Conservation (phyloP, 2,113 vertebrate species). For the Lutjanus erythropterus region DNA sequence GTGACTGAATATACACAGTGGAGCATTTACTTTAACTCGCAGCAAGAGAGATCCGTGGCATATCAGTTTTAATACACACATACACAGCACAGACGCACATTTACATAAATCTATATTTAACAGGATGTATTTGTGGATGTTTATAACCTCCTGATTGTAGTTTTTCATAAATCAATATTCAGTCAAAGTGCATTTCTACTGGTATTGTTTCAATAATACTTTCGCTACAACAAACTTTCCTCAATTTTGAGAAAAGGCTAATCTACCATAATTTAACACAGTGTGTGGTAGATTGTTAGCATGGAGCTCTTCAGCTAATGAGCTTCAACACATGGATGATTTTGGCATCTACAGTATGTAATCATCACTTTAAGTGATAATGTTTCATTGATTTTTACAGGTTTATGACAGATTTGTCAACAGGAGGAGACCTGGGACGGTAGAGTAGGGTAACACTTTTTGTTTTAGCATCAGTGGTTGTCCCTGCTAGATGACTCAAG, state of each 20-base stretch:
- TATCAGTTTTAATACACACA: conserved; percentile 1
- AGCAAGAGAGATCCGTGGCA: neutral
- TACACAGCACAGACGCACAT: neutral
- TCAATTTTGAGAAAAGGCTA: neutral
- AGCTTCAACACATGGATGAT: neutral
- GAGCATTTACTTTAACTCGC: conserved; percentile 25
- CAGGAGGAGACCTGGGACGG: no score
- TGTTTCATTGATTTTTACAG: neutral
- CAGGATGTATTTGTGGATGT: neutral
- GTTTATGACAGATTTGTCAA: no score
- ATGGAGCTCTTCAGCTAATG: neutral
- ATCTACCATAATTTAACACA: neutral
- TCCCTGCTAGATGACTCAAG: no score
- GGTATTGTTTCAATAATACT: neutral
- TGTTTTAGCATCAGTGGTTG: no score
- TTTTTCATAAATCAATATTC: neutral
- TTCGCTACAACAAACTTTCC: neutral
- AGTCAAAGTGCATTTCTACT: neutral
- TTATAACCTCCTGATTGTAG: neutral
- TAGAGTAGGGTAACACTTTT: no score
- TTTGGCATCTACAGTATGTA: neutral
- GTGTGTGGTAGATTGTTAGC: neutral
- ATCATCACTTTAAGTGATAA: neutral
- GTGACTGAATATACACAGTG: conserved; percentile 13
- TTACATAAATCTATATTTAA: conserved; percentile 11